Evolutionary conservation across 2,797 vertebrate genomes (phyloP).

Genomic region (Pampus argenteus): DNA sequence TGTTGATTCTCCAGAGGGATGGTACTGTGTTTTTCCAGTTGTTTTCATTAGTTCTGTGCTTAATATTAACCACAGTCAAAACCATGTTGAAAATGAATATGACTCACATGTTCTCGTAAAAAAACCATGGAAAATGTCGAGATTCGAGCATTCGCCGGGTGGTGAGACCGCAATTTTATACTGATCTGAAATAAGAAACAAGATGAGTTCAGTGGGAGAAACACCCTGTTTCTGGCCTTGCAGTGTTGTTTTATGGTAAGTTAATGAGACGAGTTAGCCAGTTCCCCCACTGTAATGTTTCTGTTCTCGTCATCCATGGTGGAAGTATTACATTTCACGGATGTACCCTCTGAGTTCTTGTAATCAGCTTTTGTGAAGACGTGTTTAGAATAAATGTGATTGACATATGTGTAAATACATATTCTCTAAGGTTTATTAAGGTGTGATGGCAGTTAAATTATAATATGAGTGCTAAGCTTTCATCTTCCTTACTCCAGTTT

Average conservation of each 20-base stretch:
- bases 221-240: conserved; percentile 62
- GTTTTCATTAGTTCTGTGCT: conserved; percentile 64
- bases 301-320: conserved; percentile 36
- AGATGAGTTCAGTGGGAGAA: conserved; percentile 55
- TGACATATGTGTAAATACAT: background rate
- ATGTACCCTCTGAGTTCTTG: conserved; percentile 16
- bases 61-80: conserved; percentile 61
- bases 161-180: conserved; percentile 56
- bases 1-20: conserved; percentile 53
- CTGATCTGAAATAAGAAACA: conserved; percentile 57
- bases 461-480: conserved; percentile 11
- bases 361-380: conserved; percentile 9
- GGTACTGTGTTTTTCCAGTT: conserved; percentile 54
- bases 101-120: conserved; percentile 67
- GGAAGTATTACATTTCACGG: conserved; percentile 56
- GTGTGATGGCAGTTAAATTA: background rate
- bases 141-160: conserved; percentile 40
- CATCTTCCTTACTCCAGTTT: background rate
- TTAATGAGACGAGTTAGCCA: conserved; percentile 58
- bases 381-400: background rate
- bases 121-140: conserved; percentile 64
- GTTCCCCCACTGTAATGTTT: conserved; percentile 42
- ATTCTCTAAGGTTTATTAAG: background rate
- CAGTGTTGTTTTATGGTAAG: conserved; percentile 66
- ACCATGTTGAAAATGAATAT: conserved; percentile 59